Conservation (phyloP, 2,113 vertebrate genomes). For the Rhodinocichla rosea region DNA sequence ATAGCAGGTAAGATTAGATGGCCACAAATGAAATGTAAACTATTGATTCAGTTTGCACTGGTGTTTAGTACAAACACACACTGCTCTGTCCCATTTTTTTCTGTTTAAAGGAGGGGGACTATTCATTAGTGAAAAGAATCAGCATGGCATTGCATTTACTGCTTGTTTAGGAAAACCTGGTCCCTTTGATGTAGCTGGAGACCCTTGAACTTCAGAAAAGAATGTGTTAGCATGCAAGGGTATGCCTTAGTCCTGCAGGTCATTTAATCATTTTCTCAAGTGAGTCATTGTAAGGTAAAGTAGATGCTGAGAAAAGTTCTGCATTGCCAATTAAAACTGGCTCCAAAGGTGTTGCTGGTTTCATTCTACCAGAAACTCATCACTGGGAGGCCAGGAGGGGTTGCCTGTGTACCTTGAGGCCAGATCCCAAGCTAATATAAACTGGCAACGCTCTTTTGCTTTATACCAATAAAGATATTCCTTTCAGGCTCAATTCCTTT, state of each 20-base stretch:
- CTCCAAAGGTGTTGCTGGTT: constrained; percentile 45
- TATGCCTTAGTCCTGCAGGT: constrained; percentile 19
- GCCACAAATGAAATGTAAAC: constrained; percentile 20
- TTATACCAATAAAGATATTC: neutral
- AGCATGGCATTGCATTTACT: constrained; percentile 24
- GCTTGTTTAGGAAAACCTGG: neutral
- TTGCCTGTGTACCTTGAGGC: constrained; percentile 12
- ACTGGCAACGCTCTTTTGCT: neutral
- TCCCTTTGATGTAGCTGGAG: constrained; percentile 54
- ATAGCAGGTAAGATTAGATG: constrained; percentile 36
- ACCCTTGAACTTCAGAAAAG: constrained; percentile 63
- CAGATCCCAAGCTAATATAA: neutral
- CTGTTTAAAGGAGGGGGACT: neutral
- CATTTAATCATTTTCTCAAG: constrained; percentile 48
- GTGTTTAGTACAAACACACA: constrained; percentile 4
- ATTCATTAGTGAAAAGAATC: constrained; percentile 57
- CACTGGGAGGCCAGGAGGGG: neutral
- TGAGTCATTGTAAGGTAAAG: constrained; percentile 51
- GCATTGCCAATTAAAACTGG: constrained; percentile 49
- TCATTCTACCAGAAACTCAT: constrained; percentile 44
- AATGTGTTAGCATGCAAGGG: constrained; percentile 7
- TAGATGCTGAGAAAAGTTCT: constrained; percentile 45
- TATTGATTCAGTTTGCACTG: neutral
- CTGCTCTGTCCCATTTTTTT: neutral
- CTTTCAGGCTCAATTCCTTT: neutral